These are phyloP conservation scores for Pollenia angustigena DNA, from an alignment of 2,888 invertebrate genomes.

Conservation along the genomic window DNA sequence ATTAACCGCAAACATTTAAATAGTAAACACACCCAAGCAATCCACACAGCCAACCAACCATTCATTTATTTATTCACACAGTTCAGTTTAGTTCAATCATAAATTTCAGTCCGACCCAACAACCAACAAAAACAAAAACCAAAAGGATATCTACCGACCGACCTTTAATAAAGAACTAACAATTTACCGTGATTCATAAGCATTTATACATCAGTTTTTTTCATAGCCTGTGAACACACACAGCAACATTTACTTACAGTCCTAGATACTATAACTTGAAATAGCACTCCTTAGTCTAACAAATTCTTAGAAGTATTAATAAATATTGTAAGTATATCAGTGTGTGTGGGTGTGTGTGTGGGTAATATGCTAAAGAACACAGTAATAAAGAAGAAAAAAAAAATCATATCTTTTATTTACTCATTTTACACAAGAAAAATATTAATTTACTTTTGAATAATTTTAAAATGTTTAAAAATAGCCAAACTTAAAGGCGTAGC, in stretches of 20 bases:
- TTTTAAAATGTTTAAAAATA: neutral
- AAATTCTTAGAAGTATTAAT: constrained; percentile 22
- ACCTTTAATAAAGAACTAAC: constrained; percentile 60
- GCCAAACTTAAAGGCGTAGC: neutral
- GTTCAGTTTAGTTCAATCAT: neutral
- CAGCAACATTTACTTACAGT: neutral
- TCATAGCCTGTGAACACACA: constrained; percentile 21
- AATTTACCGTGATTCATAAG: constrained; percentile 70
- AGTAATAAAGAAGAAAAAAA: constrained; percentile 23
- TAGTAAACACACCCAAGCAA: constrained; percentile 68
- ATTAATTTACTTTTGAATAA: constrained; percentile 11
- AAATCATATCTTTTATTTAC: constrained; percentile 17
- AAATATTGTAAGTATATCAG: neutral
- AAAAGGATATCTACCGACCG: constrained; percentile 27
- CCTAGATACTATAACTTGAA: constrained; percentile 1
- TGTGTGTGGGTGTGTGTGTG: neutral
- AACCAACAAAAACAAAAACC: neutral
- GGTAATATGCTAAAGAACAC: neutral
- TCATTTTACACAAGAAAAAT: neutral
- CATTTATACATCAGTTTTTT: constrained; percentile 42
- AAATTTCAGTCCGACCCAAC: constrained; percentile 6
- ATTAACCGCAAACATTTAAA: constrained; percentile 73
- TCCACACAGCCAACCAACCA: neutral
- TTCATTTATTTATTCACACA: constrained; percentile 12
- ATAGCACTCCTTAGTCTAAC: constrained; percentile 53